These are phyloP conservation scores for Habropoda laboriosa DNA, from an alignment of 1,140 invertebrate genomes.

Conservation along the genomic window DNA sequence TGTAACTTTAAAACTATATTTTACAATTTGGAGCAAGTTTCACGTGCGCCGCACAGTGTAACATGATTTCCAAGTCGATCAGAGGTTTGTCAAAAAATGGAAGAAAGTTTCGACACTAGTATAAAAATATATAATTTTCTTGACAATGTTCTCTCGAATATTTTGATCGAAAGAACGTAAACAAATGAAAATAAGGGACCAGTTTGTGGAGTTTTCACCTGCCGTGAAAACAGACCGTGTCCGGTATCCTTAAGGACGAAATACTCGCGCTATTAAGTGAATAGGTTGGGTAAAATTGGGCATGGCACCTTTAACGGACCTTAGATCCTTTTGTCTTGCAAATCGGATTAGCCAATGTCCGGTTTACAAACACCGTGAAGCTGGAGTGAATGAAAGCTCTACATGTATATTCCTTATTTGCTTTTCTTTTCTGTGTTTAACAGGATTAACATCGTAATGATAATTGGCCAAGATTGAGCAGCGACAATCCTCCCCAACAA, in stretches of 20 bases:
- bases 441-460: conserved; percentile 17
- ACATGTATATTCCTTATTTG: background rate
- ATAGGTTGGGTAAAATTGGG: conserved; percentile 9
- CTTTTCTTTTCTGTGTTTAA: background rate
- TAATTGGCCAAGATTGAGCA: background rate
- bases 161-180: too few relatives aligned
- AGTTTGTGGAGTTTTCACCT: background rate
- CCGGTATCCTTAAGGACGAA: background rate
- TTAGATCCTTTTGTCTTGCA: background rate
- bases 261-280: background rate
- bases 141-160: too few relatives aligned
- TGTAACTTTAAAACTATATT: too few relatives aligned
- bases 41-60: too few relatives aligned
- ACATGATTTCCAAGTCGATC: too few relatives aligned
- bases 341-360: conserved; percentile 24
- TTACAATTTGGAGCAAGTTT: too few relatives aligned
- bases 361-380: conserved; percentile 20
- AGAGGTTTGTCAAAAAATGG: too few relatives aligned
- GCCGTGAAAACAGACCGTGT: background rate
- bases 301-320: background rate
- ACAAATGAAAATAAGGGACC: too few relatives aligned
- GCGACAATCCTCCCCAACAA: background rate
- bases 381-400: background rate
- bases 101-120: too few relatives aligned
- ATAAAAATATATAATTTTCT: too few relatives aligned